Base-by-base conservation (phyloP, 2,888 invertebrate genomes). In the Onthophagus sagittarius region DNA sequence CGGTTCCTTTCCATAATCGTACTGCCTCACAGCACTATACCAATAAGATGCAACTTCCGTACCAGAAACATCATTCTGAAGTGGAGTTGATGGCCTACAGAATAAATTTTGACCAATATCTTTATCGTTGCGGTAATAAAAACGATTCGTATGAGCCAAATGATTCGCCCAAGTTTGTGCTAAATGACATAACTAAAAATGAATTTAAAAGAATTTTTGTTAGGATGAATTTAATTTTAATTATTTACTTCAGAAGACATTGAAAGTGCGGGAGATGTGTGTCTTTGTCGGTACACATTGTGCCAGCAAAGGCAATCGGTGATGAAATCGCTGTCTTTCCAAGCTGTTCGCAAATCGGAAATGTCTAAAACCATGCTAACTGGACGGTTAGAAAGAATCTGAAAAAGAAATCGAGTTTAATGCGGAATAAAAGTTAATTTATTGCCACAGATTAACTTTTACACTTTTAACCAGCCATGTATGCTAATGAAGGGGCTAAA, bases 121-220 rank as follows among this genome's bases (percentile, higher is more conserved):
- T 70, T 90, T 89, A 83, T 93, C 92, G 83, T 91, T 92, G 77
- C 93, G 88, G 84, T 94, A 92, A 84, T 90, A 90, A 86, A 95
- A 93, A 79, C 90, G 90, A 82, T 94, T 92, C 2, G 92, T 93
- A 83, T 93, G 92, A 9, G 94, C 95, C 80, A 95, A 86, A 81
- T 94, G 92, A 84, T 95, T 95, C 4, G 95, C 95, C 95, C 95
- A 95, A 63, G 93, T 92, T 85, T 96, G 95, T 70, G 94, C 94
- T 82, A 92, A 89, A 82, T 92, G 90, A 82, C 94, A 94, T 63
- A 94, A 84, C 93, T 94, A 86, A 15, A 87, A 86, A 76, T n/a
- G n/a, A n/a, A n/a, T n/a, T 78, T 78, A 76, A 78, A 74, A 72
- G 71, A 71, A n/a, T 67, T n/a, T n/a, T n/a, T 69, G 23, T 23